A percentile compares a stretch with the other conserved stretches of the same genome.
These are phyloP conservation scores for Oryzias javanicus DNA, from an alignment of 2,113 vertebrate genomes.

Conservation along the genomic window DNA sequence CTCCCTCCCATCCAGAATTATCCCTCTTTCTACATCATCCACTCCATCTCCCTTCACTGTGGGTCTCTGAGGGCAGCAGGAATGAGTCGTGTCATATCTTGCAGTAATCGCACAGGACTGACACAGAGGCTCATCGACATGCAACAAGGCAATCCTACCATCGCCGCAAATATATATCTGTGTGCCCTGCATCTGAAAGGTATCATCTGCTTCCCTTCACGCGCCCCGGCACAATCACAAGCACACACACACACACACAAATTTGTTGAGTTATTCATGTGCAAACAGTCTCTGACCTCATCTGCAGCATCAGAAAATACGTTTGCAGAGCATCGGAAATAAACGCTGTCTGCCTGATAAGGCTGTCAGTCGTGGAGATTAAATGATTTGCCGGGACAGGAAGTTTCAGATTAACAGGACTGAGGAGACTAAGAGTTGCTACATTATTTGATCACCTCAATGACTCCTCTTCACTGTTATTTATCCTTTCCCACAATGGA, in stretches of 20 bases:
- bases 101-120: conserved; percentile 50
- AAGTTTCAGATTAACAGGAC: conserved; percentile 19
- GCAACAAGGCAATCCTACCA: conserved; percentile 52
- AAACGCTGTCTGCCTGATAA: conserved; percentile 20
- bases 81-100: conserved; percentile 52
- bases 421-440: conserved; percentile 10
- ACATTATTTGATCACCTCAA: conserved; percentile 22
- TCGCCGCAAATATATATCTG: conserved; percentile 49
- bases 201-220: conserved; percentile 30
- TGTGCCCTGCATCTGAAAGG: conserved; percentile 56
- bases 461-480: conserved; percentile 5
- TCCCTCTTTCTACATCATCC: conserved; percentile 28
- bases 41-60: conserved; percentile 14
- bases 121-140: conserved; percentile 61
- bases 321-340: conserved; percentile 14
- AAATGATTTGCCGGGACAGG: conserved; percentile 29
- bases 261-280: conserved; percentile 10
- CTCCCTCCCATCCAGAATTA: conserved; percentile 43
- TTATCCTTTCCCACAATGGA: neutral
- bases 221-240: conserved; percentile 1
- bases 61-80: conserved; percentile 29
- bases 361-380: conserved; percentile 12
- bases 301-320: conserved; percentile 19
- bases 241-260: conserved; percentile 2
- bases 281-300: conserved; percentile 31